phyloP scores from a whole-genome alignment of 1,140 invertebrate genomes.

The Drosophila rhopaloa region DNA sequence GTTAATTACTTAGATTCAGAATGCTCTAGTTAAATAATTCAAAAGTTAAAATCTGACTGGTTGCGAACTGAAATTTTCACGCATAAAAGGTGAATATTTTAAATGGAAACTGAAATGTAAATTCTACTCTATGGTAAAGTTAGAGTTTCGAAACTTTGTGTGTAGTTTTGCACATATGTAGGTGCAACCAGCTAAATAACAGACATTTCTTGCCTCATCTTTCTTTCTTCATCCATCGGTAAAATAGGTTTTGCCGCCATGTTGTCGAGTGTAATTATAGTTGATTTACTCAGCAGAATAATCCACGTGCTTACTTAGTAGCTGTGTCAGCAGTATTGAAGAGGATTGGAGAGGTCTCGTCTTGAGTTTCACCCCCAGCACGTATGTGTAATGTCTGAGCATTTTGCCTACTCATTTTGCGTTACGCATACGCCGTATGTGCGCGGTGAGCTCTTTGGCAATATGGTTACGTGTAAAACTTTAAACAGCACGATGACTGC shows the following conservation, averaged over 20 bases:
- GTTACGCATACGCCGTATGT: constrained; percentile 68
- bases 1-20: too few relatives aligned
- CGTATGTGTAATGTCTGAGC: constrained; percentile 27
- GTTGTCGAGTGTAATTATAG: constrained; percentile 43
- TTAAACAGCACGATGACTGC: constrained; percentile 71
- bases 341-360: constrained; percentile 19
- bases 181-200: too few relatives aligned
- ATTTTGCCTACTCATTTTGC: constrained; percentile 66
- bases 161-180: too few relatives aligned
- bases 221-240: background rate
- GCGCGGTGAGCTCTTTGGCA: constrained; percentile 23
- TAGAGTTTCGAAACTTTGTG: too few relatives aligned
- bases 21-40: too few relatives aligned
- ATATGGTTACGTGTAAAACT: constrained; percentile 67
- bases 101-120: too few relatives aligned
- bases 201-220: background rate
- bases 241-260: background rate
- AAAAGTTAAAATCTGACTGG: too few relatives aligned
- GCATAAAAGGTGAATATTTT: too few relatives aligned
- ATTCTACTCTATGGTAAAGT: too few relatives aligned
- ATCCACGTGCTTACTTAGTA: constrained; percentile 42
- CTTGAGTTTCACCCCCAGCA: constrained; percentile 35
- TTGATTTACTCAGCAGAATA: constrained; percentile 51
- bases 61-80: too few relatives aligned
- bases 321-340: constrained; percentile 53